Conservation (phyloP, 92 coral and sea anemone genomes). For the Pocillopora meandrina region DNA sequence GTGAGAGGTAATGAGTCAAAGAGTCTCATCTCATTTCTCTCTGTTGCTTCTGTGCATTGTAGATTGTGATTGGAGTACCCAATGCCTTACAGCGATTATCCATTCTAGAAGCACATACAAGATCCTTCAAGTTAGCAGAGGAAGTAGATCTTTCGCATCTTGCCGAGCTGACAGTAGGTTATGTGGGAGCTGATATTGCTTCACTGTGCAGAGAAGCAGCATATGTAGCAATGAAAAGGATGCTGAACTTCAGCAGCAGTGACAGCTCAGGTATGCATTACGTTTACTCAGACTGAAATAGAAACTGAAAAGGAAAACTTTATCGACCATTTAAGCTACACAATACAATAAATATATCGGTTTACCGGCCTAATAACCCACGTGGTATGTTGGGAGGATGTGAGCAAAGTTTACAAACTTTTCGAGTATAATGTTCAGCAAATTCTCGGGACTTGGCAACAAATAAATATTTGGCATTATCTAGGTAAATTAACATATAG, state of each 20-base stretch:
- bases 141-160: slow-evolving; percentile 81
- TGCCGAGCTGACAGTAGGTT: slow-evolving; percentile 85
- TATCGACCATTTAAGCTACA: too few species aligned
- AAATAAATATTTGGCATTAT: too few species aligned
- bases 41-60: neutral
- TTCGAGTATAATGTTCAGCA: neutral
- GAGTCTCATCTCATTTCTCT: neutral
- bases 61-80: slow-evolving; percentile 97
- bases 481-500: neutral
- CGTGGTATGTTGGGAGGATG: too few species aligned
- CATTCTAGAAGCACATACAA: slow-evolving; percentile 77
- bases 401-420: too few species aligned
- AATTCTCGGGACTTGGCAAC: neutral
- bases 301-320: too few species aligned
- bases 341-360: too few species aligned
- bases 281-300: neutral
- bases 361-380: too few species aligned
- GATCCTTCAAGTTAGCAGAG: slow-evolving; percentile 50
- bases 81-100: slow-evolving; percentile 75
- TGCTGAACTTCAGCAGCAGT: neutral
- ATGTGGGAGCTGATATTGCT: slow-evolving; percentile 93
- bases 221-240: slow-evolving; percentile 68
- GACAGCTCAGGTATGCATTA: neutral
- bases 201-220: slow-evolving; percentile 88
- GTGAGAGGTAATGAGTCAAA: neutral